These are phyloP conservation scores for Oncorhynchus mykiss DNA, from an alignment of 2,113 vertebrate species.

Conservation along the genomic window DNA sequence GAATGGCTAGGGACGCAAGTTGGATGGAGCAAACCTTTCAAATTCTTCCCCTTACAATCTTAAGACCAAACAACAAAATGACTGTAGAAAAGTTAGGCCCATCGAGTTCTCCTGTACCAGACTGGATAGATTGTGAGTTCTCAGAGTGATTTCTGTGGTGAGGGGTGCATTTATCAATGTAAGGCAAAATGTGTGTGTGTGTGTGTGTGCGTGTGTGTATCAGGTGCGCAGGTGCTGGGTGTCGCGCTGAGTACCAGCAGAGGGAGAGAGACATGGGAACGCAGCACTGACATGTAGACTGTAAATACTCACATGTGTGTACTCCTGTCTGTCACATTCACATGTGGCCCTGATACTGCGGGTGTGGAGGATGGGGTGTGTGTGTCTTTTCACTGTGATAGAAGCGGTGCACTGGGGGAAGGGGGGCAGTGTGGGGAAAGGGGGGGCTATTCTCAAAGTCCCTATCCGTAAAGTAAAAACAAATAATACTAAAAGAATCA, in stretches of 20 bases:
- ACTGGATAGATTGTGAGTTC: background rate
- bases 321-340: constrained; percentile 20
- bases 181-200: background rate
- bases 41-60: too few species aligned
- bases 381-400: background rate
- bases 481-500: background rate
- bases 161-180: constrained; percentile 5
- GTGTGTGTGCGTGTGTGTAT: too few species aligned
- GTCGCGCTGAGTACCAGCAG: constrained; percentile 44
- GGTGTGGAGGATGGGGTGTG: background rate
- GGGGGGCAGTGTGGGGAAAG: too few species aligned
- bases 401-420: too few species aligned
- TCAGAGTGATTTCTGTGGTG: background rate
- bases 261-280: constrained; percentile 56
- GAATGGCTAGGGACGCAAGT: too few species aligned
- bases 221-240: constrained; percentile 38
- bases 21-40: too few species aligned
- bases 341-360: background rate
- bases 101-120: too few species aligned
- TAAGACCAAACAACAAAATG: too few species aligned
- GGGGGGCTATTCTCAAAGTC: background rate
- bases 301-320: constrained; percentile 47
- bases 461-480: background rate
- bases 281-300: constrained; percentile 55
- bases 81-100: too few species aligned